Conservation (phyloP, 2,888 invertebrate genomes). For the Drosophila picticornis region DNA sequence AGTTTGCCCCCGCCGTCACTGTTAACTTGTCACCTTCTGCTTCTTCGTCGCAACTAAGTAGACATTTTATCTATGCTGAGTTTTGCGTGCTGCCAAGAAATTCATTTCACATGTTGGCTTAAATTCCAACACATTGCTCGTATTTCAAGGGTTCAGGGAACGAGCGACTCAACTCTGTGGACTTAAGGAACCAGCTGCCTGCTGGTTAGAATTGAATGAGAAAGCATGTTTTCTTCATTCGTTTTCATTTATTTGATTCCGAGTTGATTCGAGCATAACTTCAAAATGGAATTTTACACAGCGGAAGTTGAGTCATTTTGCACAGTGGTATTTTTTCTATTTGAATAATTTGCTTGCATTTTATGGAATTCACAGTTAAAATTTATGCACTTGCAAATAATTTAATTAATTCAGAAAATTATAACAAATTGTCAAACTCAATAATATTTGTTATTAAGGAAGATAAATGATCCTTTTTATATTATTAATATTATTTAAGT, state of each 20-base stretch:
- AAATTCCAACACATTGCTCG: conserved; percentile 57
- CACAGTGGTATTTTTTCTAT: conserved; percentile 26
- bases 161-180: conserved; percentile 3
- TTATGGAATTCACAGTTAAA: not conserved
- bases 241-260: conserved; percentile 60
- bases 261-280: conserved; percentile 57
- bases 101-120: conserved; percentile 58
- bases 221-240: conserved; percentile 53
- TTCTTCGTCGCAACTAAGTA: conserved; percentile 1
- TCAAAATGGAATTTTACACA: conserved; percentile 52
- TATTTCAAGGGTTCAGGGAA: conserved; percentile 37
- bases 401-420: not conserved
- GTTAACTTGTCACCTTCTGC: not conserved
- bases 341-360: not conserved
- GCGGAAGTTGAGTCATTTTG: conserved; percentile 65
- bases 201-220: conserved; percentile 51
- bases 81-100: conserved; percentile 58
- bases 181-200: not conserved
- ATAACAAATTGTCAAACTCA: not conserved
- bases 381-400: not conserved
- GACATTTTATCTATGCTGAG: conserved; percentile 24
- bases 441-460: not conserved
- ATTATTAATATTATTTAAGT: not conserved
- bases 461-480: no score
- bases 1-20: not conserved